phyloP scores from a whole-genome alignment of 1,140 invertebrate species.

The Asbolus verrucosus region DNA sequence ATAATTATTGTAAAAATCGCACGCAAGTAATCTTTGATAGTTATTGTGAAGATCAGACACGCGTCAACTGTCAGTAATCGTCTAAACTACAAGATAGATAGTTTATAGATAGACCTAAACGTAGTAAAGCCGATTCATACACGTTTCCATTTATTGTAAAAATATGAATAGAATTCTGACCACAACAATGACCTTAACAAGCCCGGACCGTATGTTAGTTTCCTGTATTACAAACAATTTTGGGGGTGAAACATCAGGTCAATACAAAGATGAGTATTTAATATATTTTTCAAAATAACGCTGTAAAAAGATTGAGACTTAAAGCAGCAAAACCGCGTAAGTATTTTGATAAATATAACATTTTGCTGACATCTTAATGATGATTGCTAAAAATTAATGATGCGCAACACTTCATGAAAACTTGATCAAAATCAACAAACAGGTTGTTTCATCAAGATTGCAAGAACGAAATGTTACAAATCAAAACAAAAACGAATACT shows the following conservation, averaged over 20 bases:
- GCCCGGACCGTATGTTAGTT: conserved; percentile 24
- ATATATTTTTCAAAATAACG: too few species aligned
- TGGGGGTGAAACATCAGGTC: not conserved
- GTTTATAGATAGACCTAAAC: conserved; percentile 33
- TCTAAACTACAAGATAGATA: conserved; percentile 35
- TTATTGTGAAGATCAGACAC: conserved; percentile 14
- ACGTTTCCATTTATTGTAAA: conserved; percentile 27
- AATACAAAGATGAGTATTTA: conserved; percentile 12
- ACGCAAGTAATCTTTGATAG: not conserved
- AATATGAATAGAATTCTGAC: conserved; percentile 33
- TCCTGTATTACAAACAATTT: conserved; percentile 8
- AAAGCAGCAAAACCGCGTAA: too few species aligned
- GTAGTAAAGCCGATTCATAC: conserved; percentile 22
- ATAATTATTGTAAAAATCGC: not conserved
- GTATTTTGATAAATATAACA: too few species aligned
- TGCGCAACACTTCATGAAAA: not conserved
- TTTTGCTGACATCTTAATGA: conserved; percentile 13
- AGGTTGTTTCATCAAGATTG: too few species aligned
- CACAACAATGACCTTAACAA: conserved; percentile 45
- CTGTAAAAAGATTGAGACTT: too few species aligned
- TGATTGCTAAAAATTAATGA: conserved; percentile 31
- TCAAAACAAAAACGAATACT: too few species aligned
- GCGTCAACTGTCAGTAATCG: conserved; percentile 32
- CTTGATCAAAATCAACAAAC: too few species aligned
- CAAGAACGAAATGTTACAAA: too few species aligned